phyloP scores from a whole-genome alignment of 30 jellyfish, hydroid and myxozoan species.

The Aurelia sp. region DNA sequence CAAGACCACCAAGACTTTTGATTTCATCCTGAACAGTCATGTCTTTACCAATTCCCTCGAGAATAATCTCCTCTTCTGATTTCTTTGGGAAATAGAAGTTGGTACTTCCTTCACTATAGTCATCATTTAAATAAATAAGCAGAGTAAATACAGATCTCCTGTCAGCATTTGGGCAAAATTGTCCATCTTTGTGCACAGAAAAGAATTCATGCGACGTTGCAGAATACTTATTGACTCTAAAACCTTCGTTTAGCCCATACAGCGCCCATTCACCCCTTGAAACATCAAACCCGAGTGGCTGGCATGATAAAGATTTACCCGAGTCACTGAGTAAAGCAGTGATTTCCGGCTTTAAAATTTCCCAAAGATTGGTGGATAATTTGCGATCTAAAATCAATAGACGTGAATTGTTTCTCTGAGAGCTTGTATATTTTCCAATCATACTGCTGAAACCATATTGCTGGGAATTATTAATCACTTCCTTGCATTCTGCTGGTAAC shows the following conservation, averaged over 20 bases:
- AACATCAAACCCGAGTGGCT: conserved; percentile 70
- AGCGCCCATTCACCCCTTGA: conserved; percentile 62
- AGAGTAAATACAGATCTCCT: conserved; percentile 52
- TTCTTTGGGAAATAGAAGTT: conserved; percentile 17
- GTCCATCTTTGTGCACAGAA: conserved; percentile 66
- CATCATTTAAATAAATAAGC: conserved; percentile 65
- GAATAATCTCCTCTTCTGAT: background rate
- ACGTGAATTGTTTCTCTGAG: conserved; percentile 46
- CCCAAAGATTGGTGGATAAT: conserved; percentile 48
- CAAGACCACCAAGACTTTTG: background rate
- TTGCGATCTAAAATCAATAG: conserved; percentile 25
- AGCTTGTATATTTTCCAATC: background rate
- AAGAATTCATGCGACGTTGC: conserved; percentile 38
- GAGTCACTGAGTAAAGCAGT: background rate
- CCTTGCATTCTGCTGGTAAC: conserved; percentile 24
- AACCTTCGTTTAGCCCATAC: conserved; percentile 38
- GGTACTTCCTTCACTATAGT: conserved; percentile 58
- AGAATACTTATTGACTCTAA: conserved; percentile 37
- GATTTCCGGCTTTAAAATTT: background rate
- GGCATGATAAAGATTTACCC: too few relatives aligned
- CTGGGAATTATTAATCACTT: background rate
- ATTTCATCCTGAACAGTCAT: background rate
- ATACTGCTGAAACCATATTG: background rate
- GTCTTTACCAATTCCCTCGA: background rate
- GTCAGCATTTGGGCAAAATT: conserved; percentile 77